These are phyloP conservation scores for Hemicrepidius hirtus DNA, from an alignment of 2,888 invertebrate genomes.

Conservation along the genomic window DNA sequence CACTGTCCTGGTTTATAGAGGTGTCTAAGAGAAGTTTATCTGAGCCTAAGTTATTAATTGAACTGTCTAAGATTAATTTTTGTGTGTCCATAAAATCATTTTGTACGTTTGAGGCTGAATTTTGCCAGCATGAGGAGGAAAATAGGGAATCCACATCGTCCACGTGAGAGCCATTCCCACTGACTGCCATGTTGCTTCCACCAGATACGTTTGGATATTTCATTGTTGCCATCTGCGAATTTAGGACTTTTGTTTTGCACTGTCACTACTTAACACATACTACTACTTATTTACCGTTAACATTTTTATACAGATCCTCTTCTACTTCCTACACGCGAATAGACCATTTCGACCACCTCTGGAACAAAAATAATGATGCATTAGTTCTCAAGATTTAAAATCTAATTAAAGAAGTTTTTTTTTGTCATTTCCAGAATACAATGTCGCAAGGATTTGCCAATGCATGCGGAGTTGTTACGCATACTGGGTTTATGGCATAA, in stretches of 20 bases:
- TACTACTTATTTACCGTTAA: constrained; percentile 54
- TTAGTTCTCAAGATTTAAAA: constrained; percentile 34
- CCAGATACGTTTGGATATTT: constrained; percentile 71
- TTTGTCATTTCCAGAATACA: constrained; percentile 24
- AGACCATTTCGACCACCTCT: constrained; percentile 43
- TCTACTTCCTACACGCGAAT: constrained; percentile 46
- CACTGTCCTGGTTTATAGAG: constrained; percentile 72
- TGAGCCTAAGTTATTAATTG: constrained; percentile 70
- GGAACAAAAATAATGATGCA: constrained; percentile 44
- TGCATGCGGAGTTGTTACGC: constrained; percentile 52
- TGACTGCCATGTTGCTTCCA: constrained; percentile 68
- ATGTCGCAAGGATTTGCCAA: constrained; percentile 35
- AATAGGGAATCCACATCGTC: constrained; percentile 82
- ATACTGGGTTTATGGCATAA: constrained; percentile 55
- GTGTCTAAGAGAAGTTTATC: constrained; percentile 73
- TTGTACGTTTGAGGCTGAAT: constrained; percentile 71
- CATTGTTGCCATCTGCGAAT: constrained; percentile 69
- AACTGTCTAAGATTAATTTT: constrained; percentile 76
- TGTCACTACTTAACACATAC: constrained; percentile 39
- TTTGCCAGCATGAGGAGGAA: constrained; percentile 83
- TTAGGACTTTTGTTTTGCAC: constrained; percentile 44
- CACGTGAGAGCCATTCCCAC: constrained; percentile 69
- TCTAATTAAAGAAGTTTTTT: constrained; percentile 12
- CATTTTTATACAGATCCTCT: constrained; percentile 50
- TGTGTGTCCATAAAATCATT: constrained; percentile 75